Evolutionary conservation across 2,797 vertebrate species (phyloP), one percentile per base, ranked within the genome.

Genomic region (Toxotes lorentzi): DNA sequence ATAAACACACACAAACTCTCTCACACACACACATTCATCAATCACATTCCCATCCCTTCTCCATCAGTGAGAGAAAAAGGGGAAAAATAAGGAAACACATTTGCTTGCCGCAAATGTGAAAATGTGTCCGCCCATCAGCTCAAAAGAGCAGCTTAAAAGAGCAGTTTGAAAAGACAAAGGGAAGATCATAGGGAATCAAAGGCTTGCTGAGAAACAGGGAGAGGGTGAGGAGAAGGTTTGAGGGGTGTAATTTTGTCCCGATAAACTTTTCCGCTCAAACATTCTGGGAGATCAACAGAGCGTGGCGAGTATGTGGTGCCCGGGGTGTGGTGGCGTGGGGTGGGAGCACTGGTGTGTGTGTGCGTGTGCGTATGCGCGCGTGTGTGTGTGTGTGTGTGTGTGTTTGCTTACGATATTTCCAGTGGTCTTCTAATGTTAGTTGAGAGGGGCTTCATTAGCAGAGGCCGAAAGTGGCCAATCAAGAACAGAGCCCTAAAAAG

Each of bases 261-360:
- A 91, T 91, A 91, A 90, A 91, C 87, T 86, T 91, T 93, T 92
- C 85, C 88, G 81, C 81, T 92, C 73, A 59, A 85, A 89, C 86
- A 91, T 93, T 92, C 85, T 93, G 79, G 81, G 71, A 71, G 82
- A 81, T 90, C 87, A 92, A 79, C 88, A 87, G 88, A 86, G 89
- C 85, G 73, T 85, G 76, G 84, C 40, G 73, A 67, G 81, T 82
- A 79, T 86, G 75, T 78, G 81, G 69, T 85, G 85, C 79, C 79
- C 62, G 24, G 84, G 85, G 84, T 84, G 86, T 82, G 86, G 73
- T 70, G 51, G 45, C 38, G 41, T 30, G 79, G 61, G 70, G 64
- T 50, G 57, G 70, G 64, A 54, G 57, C 43, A 56, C 45, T 65
- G 34, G 50, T 27, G 48, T 53, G 45, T 71, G 41, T 61, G 62